Evolutionary conservation across 37 sponge, comb jelly and placozoan genomes (phyloP), one percentile per base, ranked within the genome.

Genomic region (Beroe forskalii): DNA sequence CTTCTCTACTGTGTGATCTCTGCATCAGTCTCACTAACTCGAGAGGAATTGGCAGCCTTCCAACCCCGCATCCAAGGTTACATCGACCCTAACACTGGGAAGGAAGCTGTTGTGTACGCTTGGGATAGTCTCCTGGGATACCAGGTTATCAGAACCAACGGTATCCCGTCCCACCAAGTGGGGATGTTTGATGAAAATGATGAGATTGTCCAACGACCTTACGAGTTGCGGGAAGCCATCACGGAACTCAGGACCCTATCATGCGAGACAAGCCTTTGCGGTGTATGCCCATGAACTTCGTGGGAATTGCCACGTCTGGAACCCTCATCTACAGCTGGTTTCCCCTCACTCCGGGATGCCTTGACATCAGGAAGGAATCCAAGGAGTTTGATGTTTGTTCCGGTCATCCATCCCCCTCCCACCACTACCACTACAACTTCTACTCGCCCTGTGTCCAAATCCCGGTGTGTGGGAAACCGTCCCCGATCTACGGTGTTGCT

Each of bases 381-480:
- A 38, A 72, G 40, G 76, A 72, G 40, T 27, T 72, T 38, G 76
- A 72, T 37, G 30, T 72, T 38, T 72, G 76, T 22, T 17, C 19
- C 8, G 76, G 76, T 12, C 76, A 72, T 38, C 76, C 76, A 32
- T 38, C 40, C 27, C 76, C 76, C 27, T 14, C 19, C 22, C 2
- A 36, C 40, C 40, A 32, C 14, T 72, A 72, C 76, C 76, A 72
- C 40, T 72, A 72, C 76, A 48, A 48, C 55, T 48, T 48, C 40
- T 72, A 72, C 76, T 72, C 76, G 37, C 76, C 76, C 38, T 72
- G 76, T 38, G 40, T 72, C 39, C 38, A 38, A 8, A 72, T 38
- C 40, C 40, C 38, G 6, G 40, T 38, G 76, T 72, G 76, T 72
- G 76, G 76, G 22, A 38, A 33, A 38, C 40, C 76, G 37, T 72